Conservation (phyloP, 2,888 invertebrate genomes). For the Chrysolina haemoptera region DNA sequence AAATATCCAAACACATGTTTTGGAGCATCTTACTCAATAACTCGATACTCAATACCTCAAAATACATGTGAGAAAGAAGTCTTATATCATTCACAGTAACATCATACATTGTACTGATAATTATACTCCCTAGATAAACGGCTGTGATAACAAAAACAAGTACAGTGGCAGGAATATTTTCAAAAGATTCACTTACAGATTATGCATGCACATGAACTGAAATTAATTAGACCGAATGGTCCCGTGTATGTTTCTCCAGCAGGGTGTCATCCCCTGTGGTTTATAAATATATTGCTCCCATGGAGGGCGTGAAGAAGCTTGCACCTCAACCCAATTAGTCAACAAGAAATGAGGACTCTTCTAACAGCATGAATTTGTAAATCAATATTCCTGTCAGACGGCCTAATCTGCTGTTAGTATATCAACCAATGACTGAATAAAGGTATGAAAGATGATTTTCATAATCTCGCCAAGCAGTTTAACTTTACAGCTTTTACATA, state of each 20-base stretch:
- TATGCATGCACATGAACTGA: background rate
- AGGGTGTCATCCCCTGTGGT: background rate
- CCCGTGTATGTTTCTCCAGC: background rate
- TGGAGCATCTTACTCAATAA: no score
- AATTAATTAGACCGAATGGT: background rate
- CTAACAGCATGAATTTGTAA: background rate
- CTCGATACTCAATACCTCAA: no score
- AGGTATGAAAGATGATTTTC: background rate
- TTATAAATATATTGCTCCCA: background rate
- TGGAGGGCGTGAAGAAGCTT: background rate
- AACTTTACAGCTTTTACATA: no score
- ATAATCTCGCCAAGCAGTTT: no score
- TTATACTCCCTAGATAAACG: no score
- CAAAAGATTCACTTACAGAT: background rate
- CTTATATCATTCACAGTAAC: no score
- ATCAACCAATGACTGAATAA: background rate
- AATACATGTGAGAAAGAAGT: no score
- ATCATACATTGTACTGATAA: no score
- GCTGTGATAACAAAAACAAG: background rate
- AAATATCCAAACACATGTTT: no score
- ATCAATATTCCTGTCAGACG: background rate
- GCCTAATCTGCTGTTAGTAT: background rate
- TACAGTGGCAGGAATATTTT: background rate
- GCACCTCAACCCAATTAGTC: background rate
- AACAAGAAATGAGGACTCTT: background rate